Evolutionary conservation across 2,113 vertebrate species (phyloP).

Genomic region (Antechinus flavipes): DNA sequence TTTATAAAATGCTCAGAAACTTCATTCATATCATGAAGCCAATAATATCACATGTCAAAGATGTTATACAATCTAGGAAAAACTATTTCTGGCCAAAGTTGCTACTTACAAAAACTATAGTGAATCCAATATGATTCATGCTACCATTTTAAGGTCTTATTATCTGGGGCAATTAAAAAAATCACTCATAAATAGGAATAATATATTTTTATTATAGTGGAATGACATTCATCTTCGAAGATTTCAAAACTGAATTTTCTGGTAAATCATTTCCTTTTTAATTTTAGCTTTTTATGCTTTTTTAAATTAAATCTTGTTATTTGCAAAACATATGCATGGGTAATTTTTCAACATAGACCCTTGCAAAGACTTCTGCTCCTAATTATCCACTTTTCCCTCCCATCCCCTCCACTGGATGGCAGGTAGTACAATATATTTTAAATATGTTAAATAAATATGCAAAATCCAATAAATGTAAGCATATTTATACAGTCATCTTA

Average conservation of each 20-base stretch:
- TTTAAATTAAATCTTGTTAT: too few relatives aligned
- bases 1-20: not conserved
- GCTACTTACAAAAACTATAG: slow-evolving; percentile 55
- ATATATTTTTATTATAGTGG: not conserved
- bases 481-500: too few relatives aligned
- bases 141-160: slow-evolving; percentile 45
- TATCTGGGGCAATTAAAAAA: slow-evolving; percentile 11
- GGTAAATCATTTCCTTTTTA: not conserved
- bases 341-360: too few relatives aligned
- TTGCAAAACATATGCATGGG: too few relatives aligned
- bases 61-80: slow-evolving; percentile 3
- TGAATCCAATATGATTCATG: not conserved
- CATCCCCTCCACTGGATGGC: too few relatives aligned
- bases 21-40: slow-evolving; percentile 35
- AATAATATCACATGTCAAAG: not conserved
- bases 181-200: slow-evolving; percentile 38
- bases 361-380: too few relatives aligned
- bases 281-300: too few relatives aligned
- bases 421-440: too few relatives aligned
- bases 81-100: slow-evolving; percentile 12
- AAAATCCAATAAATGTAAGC: too few relatives aligned
- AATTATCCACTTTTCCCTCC: too few relatives aligned
- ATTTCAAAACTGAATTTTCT: slow-evolving; percentile 26
- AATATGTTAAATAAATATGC: too few relatives aligned
- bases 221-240: slow-evolving; percentile 53